Conservation (phyloP, 53 echinoderm and acorn worm species). For the Zoroaster sp. region DNA sequence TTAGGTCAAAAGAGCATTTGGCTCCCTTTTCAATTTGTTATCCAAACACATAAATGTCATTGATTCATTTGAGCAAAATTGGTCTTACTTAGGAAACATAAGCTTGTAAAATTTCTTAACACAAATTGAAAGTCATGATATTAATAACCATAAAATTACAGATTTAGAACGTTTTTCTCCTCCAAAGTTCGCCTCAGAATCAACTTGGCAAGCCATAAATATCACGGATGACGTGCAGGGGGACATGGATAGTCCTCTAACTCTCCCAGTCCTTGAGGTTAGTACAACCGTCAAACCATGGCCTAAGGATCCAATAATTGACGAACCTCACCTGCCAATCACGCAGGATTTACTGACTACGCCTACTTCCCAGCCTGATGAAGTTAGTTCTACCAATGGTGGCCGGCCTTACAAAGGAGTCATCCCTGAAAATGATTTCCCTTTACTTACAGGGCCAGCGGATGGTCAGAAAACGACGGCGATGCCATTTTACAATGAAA, state of each 20-base stretch:
- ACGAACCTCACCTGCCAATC: neutral
- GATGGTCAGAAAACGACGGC: neutral
- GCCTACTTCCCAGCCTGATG: neutral
- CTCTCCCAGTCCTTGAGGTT: neutral
- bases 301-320: neutral
- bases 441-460: neutral
- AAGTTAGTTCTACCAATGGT: neutral
- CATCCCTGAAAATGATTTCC: neutral
- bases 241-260: slow-evolving; percentile 7
- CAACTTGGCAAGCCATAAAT: slow-evolving; percentile 12
- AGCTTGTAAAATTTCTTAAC: no score
- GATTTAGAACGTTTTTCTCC: no score
- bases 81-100: no score
- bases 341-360: neutral
- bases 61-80: no score
- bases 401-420: neutral
- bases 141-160: neutral
- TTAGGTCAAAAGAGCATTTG: no score
- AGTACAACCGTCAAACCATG: neutral
- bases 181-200: neutral
- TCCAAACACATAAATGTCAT: no score
- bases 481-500: neutral
- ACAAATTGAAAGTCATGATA: neutral
- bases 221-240: slow-evolving; percentile 18
- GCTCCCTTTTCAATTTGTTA: no score